A percentile compares a stretch with the other conserved stretches of the same genome.
These are phyloP conservation scores for Saccostrea cuccullata DNA, from an alignment of 1,140 invertebrate genomes.

Conservation along the genomic window DNA sequence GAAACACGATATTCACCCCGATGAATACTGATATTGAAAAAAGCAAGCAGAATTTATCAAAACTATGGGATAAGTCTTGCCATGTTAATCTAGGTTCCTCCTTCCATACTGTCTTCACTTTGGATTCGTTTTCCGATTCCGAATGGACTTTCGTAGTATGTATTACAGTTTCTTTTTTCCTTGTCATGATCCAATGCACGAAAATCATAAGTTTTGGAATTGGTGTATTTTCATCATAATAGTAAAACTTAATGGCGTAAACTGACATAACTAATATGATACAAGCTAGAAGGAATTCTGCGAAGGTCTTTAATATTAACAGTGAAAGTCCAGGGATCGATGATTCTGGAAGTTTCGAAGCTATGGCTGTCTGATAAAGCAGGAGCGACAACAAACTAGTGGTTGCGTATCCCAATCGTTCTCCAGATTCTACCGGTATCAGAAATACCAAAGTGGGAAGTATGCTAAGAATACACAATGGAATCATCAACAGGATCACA, in stretches of 20 bases:
- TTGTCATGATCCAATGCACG: neutral
- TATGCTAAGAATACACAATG: neutral
- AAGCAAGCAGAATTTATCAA: neutral
- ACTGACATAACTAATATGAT: neutral
- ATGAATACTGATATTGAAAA: neutral
- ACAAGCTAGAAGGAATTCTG: neutral
- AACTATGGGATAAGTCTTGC: neutral
- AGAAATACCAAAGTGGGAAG: neutral
- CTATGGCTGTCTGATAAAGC: slow-evolving; percentile 12
- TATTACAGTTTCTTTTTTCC: neutral
- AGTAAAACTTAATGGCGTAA: neutral
- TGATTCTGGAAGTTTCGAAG: slow-evolving; percentile 4
- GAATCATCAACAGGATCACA: neutral
- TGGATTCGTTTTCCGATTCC: neutral
- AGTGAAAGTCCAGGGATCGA: neutral
- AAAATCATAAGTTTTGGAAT: neutral
- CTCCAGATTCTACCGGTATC: neutral
- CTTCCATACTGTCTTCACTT: no score
- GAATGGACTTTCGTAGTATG: neutral
- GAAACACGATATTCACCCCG: neutral
- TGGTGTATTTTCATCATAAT: neutral
- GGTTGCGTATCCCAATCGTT: neutral
- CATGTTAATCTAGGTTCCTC: neutral
- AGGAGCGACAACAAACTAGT: neutral
- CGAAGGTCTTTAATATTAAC: neutral